Conservation (phyloP, 2,888 invertebrate genomes). For the Philereme transversata region DNA sequence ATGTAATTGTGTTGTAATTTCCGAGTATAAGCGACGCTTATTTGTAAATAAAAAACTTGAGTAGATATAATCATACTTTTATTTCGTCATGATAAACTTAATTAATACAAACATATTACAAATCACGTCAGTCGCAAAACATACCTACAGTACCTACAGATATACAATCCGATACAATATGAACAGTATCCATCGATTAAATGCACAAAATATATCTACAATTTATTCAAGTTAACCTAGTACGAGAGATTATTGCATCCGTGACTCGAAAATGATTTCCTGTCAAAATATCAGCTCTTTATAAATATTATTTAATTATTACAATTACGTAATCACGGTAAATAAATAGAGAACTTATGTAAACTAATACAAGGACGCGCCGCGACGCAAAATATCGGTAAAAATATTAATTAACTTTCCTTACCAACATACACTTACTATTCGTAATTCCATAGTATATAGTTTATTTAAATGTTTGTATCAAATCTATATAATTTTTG, state of each 20-base stretch:
- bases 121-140: constrained; percentile 56
- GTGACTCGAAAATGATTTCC: constrained; percentile 38
- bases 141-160: background rate
- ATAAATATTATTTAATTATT: constrained; percentile 17
- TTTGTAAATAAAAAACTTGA: constrained; percentile 5
- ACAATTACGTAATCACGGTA: constrained; percentile 27
- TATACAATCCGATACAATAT: constrained; percentile 43
- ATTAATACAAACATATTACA: constrained; percentile 49
- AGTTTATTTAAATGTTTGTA: constrained; percentile 45
- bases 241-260: constrained; percentile 49
- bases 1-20: too few relatives aligned
- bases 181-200: constrained; percentile 28
- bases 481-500: constrained; percentile 62
- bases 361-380: background rate
- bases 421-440: constrained; percentile 26
- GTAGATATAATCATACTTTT: constrained; percentile 29
- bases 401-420: constrained; percentile 36
- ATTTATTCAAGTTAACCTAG: constrained; percentile 35
- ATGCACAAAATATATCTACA: constrained; percentile 44
- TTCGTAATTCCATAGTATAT: constrained; percentile 35
- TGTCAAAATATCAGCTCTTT: constrained; percentile 25
- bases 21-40: too few relatives aligned
- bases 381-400: constrained; percentile 26
- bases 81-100: constrained; percentile 48
- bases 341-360: constrained; percentile 48